Base-by-base conservation (phyloP, 1,140 invertebrate genomes). In the Oppia nitens region DNA sequence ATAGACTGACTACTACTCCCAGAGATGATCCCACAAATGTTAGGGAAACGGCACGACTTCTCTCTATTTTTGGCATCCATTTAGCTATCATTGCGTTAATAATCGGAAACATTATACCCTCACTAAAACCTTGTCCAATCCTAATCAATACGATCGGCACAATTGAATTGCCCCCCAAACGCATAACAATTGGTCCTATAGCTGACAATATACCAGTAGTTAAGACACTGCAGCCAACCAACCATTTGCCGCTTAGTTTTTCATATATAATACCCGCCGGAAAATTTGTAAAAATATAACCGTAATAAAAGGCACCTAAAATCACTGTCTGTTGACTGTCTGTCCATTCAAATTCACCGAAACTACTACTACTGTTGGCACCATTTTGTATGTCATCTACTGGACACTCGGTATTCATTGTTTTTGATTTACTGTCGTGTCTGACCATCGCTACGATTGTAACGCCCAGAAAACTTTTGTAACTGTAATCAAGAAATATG, bases 241-340 rank as follows among this genome's bases (percentile, higher is more conserved):
- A 81, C 79, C 83, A 84, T 73, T 88, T 89, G 0, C 84, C 85
- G 3, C 84, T 85, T 62, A 83, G 78, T 27, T 80, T 68, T 71
- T 88, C 85, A 0, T 84, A 81, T 47, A 88, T 70, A 57, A 82
- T 75, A 1, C 82, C 87, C 29, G 84, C 84, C 0, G 88, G 85
- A 50, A 91, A 74, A 71, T 92, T 82, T 0, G 83, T 83, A 0
- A 85, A 71, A 48, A 88, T 77, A 66, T 89, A 90, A 4, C 87
- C 86, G 79, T 83, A 86, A 68, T 89, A 90, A 68, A 89, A 90
- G 14, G 84, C 79, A 28, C 81, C 81, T 47, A 90, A 73, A 60
- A 91, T 83, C 57, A 87, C 71, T 53, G 54, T 56, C 32, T 66
- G 61, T 1, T 53, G 51, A 20, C 53, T 49, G 2, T 62, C 45